Evolutionary conservation across 1,140 invertebrate species (phyloP).

Genomic region (Trichonephila clavipes): DNA sequence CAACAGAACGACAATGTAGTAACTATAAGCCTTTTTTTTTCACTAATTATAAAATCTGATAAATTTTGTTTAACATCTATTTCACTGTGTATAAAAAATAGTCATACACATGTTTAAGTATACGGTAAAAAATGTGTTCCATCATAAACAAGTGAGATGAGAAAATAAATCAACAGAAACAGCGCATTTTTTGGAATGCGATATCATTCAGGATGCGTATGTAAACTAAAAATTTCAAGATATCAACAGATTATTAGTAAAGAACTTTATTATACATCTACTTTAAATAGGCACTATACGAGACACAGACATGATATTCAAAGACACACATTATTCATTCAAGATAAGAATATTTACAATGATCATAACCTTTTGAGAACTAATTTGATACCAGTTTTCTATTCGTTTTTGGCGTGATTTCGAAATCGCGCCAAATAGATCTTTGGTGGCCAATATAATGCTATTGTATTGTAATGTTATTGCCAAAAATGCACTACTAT

Average conservation of each 20-base stretch:
- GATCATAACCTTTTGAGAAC: background rate
- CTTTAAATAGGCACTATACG: conserved; percentile 50
- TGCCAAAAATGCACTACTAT: too few species aligned
- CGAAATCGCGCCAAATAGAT: too few species aligned
- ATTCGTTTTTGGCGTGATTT: too few species aligned
- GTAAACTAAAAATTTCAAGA: conserved; percentile 40
- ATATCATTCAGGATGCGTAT: background rate
- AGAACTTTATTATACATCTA: background rate
- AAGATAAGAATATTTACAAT: conserved; percentile 31
- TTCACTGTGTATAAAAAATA: conserved; percentile 12
- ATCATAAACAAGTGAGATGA: conserved; percentile 23
- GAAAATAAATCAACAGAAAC: conserved; percentile 27
- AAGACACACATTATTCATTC: background rate
- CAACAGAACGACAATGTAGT: background rate
- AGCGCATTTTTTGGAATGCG: conserved; percentile 20
- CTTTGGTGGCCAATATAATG: too few species aligned
- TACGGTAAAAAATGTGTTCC: conserved; percentile 1
- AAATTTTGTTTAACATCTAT: background rate
- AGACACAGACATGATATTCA: background rate
- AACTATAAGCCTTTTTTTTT: background rate
- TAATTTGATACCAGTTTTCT: too few species aligned
- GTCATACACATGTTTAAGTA: conserved; percentile 10
- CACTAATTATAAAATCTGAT: background rate
- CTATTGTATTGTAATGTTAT: too few species aligned
- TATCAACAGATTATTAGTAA: conserved; percentile 29